Percentiles rank a stretch among this genome's conserved stretches.
Conservation (phyloP, 2,113 vertebrate species). For the Corythoichthys intestinalis region DNA sequence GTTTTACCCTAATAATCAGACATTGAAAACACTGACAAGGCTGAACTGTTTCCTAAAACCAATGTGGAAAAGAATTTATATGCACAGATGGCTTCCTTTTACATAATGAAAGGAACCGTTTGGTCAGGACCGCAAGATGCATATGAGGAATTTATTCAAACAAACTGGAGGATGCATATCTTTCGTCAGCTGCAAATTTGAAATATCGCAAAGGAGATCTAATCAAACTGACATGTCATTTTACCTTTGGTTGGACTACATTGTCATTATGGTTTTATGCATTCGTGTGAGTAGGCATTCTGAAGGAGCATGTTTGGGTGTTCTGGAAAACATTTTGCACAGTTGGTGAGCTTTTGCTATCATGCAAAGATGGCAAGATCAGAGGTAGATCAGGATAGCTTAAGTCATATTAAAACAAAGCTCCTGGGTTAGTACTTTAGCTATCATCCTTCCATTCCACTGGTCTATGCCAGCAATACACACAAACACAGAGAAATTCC, state of each 20-base stretch:
- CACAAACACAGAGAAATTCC: slow-evolving; percentile 38
- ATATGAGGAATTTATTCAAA: slow-evolving; percentile 60
- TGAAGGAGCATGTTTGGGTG: slow-evolving; percentile 8
- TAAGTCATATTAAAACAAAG: slow-evolving; percentile 38
- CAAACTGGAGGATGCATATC: slow-evolving; percentile 64
- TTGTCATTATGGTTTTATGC: slow-evolving; percentile 29
- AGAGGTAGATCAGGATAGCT: slow-evolving; percentile 35
- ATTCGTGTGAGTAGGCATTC: slow-evolving; percentile 15
- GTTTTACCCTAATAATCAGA: slow-evolving; percentile 44
- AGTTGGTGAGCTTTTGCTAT: slow-evolving; percentile 50
- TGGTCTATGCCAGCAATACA: slow-evolving; percentile 24
- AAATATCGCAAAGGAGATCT: slow-evolving; percentile 61
- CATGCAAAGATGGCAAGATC: slow-evolving; percentile 32
- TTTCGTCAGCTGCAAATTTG: slow-evolving; percentile 63
- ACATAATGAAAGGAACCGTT: slow-evolving; percentile 55
- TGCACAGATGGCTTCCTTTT: slow-evolving; percentile 54
- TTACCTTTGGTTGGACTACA: slow-evolving; percentile 50
- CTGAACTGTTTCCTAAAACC: slow-evolving; percentile 66
- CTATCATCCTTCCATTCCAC: slow-evolving; percentile 42
- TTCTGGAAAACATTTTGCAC: slow-evolving; percentile 20
- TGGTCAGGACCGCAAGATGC: slow-evolving; percentile 58
- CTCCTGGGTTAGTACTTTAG: slow-evolving; percentile 38
- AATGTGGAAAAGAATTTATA: slow-evolving; percentile 57
- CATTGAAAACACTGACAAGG: slow-evolving; percentile 57
- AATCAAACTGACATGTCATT: slow-evolving; percentile 44